Conservation (phyloP, 2,888 invertebrate genomes). For the Plebejus melissa region DNA sequence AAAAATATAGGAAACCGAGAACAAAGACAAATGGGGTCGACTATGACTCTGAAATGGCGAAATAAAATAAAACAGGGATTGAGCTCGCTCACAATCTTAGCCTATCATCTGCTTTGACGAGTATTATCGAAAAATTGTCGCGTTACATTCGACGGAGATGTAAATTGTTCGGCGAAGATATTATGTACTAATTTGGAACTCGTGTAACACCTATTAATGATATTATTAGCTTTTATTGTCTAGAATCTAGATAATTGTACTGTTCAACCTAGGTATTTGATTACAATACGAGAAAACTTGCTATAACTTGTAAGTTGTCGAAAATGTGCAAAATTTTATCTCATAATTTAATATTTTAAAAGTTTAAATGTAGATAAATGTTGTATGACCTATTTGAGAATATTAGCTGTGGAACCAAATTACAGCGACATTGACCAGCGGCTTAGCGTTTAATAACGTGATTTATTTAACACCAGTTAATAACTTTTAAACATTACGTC, state of each 20-base stretch:
- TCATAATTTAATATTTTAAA: no score
- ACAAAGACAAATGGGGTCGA: constrained; percentile 78
- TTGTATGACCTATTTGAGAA: no score
- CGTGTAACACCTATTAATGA: not conserved
- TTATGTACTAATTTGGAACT: not conserved
- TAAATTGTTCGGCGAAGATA: not conserved
- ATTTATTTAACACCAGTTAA: constrained; percentile 13
- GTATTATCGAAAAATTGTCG: constrained; percentile 20
- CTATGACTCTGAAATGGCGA: constrained; percentile 68
- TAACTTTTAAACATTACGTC: constrained; percentile 4
- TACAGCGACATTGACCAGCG: not conserved
- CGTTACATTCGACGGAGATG: not conserved
- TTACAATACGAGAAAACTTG: no score
- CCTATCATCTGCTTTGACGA: constrained; percentile 33
- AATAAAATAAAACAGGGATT: constrained; percentile 73
- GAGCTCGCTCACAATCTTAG: constrained; percentile 50
- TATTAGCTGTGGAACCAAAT: not conserved
- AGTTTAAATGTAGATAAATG: no score
- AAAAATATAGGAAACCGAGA: constrained; percentile 79
- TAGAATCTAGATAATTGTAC: not conserved
- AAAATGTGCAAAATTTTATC: not conserved
- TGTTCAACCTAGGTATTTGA: no score
- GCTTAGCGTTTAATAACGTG: not conserved
- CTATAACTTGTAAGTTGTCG: not conserved
- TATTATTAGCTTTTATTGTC: not conserved